Conservation (phyloP, 1,140 invertebrate genomes). For the Reticulitermes speratus region DNA sequence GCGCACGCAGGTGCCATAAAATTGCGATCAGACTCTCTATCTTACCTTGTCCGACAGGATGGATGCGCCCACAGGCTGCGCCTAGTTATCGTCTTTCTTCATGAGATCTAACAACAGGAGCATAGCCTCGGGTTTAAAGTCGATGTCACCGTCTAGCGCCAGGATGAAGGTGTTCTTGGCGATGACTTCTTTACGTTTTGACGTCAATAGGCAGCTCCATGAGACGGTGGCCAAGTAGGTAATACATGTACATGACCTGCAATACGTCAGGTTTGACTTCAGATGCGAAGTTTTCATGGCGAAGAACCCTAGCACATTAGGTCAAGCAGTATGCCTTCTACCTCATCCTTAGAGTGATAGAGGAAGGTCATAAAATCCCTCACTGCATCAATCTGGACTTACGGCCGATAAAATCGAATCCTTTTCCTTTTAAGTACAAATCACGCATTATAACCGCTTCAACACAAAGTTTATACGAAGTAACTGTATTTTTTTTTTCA, state of each 20-base stretch:
- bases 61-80: constrained; percentile 95
- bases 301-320: background rate
- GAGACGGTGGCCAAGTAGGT: constrained; percentile 87
- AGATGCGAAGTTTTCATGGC: constrained; percentile 19
- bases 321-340: background rate
- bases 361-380: no score
- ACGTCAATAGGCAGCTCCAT: constrained; percentile 92
- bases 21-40: background rate
- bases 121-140: constrained; percentile 95
- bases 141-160: constrained; percentile 97
- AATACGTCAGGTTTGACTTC: constrained; percentile 19
- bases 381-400: no score
- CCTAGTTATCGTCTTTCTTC: constrained; percentile 98
- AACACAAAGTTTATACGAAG: no score
- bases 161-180: constrained; percentile 95
- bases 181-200: constrained; percentile 86
- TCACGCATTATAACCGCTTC: no score
- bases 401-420: no score
- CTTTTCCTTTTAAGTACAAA: no score
- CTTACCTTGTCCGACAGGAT: constrained; percentile 88
- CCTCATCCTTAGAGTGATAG: no score
- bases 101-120: constrained; percentile 93
- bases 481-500: no score
- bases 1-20: no score
- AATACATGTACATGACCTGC: constrained; percentile 99